phyloP scores from a whole-genome alignment of 2,888 invertebrate species.

The Thymelicus sylvestris region DNA sequence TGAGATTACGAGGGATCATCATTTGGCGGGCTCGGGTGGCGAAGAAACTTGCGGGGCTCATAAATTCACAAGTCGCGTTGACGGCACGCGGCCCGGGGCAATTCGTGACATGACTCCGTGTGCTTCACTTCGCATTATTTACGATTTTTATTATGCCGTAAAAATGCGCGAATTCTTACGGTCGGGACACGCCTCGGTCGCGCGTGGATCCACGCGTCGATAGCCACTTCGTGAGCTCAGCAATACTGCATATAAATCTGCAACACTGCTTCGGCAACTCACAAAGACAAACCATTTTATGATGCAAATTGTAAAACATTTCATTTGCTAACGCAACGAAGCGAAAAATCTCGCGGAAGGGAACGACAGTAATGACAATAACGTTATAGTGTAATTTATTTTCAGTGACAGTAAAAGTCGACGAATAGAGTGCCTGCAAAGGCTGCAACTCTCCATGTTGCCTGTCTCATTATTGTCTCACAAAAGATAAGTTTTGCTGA shows the following conservation, averaged over 20 bases:
- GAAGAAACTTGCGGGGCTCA: constrained; percentile 63
- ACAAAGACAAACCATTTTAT: constrained; percentile 45
- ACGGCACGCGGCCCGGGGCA: constrained; percentile 71
- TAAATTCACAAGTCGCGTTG: constrained; percentile 76
- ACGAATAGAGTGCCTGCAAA: constrained; percentile 47
- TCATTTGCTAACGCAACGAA: constrained; percentile 29
- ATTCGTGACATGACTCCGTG: constrained; percentile 76
- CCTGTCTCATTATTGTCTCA: constrained; percentile 64
- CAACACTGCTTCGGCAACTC: constrained; percentile 45
- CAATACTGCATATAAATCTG: constrained; percentile 57
- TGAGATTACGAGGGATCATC: neutral
- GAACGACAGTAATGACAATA: constrained; percentile 48
- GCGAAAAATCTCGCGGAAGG: neutral
- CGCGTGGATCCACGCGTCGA: constrained; percentile 79
- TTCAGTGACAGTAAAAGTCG: constrained; percentile 57
- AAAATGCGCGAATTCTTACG: constrained; percentile 79
- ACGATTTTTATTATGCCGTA: constrained; percentile 80
- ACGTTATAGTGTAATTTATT: constrained; percentile 56
- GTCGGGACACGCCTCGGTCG: constrained; percentile 68
- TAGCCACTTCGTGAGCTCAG: constrained; percentile 69
- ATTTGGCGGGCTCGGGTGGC: constrained; percentile 56
- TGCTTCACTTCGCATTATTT: constrained; percentile 75
- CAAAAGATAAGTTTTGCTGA: constrained; percentile 53
- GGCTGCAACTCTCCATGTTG: constrained; percentile 51
- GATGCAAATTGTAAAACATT: constrained; percentile 47